phyloP scores from a whole-genome alignment of 2,113 vertebrate genomes.

The Spermophilus dauricus region DNA sequence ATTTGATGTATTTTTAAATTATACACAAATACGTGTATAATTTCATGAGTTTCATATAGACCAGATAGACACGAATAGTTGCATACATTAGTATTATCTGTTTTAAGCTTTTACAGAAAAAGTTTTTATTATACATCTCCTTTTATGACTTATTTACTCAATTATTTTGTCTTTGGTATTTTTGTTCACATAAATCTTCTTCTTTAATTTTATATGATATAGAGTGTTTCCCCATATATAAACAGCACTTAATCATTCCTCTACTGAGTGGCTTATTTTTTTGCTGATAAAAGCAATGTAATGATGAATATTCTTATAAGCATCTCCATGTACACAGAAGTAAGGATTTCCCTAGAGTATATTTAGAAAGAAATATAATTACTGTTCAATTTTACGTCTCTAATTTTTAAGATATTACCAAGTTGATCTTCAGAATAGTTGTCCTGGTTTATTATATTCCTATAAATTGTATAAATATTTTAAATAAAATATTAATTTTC shows the following conservation, averaged over 20 bases:
- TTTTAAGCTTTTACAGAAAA: slow-evolving; percentile 20
- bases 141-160: neutral
- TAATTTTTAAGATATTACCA: neutral
- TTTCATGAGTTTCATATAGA: no score
- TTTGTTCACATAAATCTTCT: neutral
- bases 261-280: neutral
- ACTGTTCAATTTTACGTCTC: no score
- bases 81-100: neutral
- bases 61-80: neutral
- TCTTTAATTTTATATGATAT: neutral
- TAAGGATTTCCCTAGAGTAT: neutral
- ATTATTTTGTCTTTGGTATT: neutral
- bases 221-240: neutral
- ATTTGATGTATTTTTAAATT: neutral
- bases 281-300: neutral
- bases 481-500: neutral
- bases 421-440: neutral
- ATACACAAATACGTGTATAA: neutral
- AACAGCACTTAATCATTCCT: neutral
- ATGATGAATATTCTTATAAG: neutral
- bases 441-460: neutral
- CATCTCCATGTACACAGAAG: neutral
- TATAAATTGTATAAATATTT: neutral
- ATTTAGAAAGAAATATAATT: neutral
- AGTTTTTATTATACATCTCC: neutral